Conservation (phyloP, 2,888 invertebrate genomes). For the Cryptus armator region DNA sequence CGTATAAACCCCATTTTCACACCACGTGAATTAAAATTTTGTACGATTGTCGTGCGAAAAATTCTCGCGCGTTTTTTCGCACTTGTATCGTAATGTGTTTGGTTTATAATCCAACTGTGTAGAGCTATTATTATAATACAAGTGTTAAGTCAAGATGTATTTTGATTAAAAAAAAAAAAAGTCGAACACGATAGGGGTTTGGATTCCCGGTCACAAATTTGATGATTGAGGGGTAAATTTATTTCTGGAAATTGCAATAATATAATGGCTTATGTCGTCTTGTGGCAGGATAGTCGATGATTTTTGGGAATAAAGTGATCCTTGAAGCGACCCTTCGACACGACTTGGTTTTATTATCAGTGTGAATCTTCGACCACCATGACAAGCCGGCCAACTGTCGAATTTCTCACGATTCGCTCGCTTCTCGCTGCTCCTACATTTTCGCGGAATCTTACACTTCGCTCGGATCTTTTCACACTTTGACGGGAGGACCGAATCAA, state of each 20-base stretch:
- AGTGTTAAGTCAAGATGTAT: too few species aligned
- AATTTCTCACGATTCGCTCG: conserved; percentile 80
- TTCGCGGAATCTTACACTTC: conserved; percentile 71
- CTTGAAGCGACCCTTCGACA: conserved; percentile 75
- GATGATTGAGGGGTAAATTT: not conserved
- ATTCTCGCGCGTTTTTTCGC: too few species aligned
- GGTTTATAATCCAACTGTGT: too few species aligned
- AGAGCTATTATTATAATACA: too few species aligned
- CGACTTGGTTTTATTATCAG: conserved; percentile 80
- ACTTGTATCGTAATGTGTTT: too few species aligned
- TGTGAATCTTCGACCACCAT: conserved; percentile 80
- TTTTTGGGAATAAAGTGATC: conserved; percentile 54
- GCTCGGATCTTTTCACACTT: conserved; percentile 69
- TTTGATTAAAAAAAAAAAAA: not conserved
- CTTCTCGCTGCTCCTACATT: conserved; percentile 69
- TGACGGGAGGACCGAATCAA: conserved; percentile 56
- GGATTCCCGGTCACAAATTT: not conserved
- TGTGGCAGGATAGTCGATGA: conserved; percentile 18
- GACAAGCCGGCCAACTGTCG: conserved; percentile 81
- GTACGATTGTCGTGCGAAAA: too few species aligned
- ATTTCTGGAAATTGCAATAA: not conserved
- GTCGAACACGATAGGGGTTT: not conserved
- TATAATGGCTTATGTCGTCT: conserved; percentile 10
- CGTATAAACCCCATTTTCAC: too few species aligned
- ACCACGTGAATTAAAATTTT: too few species aligned